Evolutionary conservation across 2,888 invertebrate genomes (phyloP), one percentile per base, ranked within the genome.

Genomic region (Eurytoma californica): DNA sequence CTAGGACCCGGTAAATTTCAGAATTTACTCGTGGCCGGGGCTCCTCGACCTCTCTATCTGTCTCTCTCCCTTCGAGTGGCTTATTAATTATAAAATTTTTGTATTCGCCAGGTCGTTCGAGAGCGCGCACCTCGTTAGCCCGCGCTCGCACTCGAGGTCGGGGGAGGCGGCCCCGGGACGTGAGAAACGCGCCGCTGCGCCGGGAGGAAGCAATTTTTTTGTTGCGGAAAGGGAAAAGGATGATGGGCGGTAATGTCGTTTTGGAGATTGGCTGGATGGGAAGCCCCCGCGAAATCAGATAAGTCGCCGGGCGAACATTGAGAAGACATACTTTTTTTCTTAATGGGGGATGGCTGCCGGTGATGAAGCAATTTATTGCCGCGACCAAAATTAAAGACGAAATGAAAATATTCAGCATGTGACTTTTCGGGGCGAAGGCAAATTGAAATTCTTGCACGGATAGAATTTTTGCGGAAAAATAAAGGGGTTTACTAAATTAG

Each of bases 41-140:
- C 12, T 53, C 55, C 39, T 30, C 24, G 14, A n/a, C 16, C 24
- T 53, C 24, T n/a, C 24, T 30, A n/a, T 55, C 67, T 60, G 13
- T 53, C 61, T 65, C 39, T 14, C 58, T 77, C 39, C 72, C 13
- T 76, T 72, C 49, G 67, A 70, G 72, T 66, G 65, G 72, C 79
- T 76, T 72, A 81, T 79, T 81, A 81, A 79, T 79, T 79, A 69
- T 76, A 58, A 72, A 78, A 72, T 69, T 79, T n/a, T 77, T 77
- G 16, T 53, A 61, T 14, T 47, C 53, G 18, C 49, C 24, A 16
- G 53, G 14, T 24, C 20, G 14, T 28, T 24, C 18, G 47, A 39
- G 24, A 14, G n/a, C n/a, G 18, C 5, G 13, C 1, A 13, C 18
- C 77, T 70, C 47, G 18, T 77, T 65, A 57, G 20, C 47, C 12